These are phyloP conservation scores for Saguinus imperator DNA, from an alignment of 2,113 vertebrate species.

Conservation along the genomic window DNA sequence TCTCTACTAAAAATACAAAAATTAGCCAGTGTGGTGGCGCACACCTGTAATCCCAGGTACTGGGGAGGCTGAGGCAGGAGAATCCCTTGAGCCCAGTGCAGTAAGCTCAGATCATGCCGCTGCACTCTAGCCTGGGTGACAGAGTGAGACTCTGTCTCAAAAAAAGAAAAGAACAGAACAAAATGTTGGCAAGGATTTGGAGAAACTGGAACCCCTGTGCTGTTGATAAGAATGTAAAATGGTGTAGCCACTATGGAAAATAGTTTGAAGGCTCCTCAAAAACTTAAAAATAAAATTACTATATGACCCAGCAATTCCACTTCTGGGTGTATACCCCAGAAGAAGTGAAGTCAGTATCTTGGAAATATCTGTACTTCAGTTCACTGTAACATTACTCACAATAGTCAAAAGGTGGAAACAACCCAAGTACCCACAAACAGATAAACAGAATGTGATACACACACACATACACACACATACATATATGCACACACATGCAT, in stretches of 20 bases:
- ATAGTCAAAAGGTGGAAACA: neutral
- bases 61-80: too few relatives aligned
- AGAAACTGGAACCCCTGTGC: neutral
- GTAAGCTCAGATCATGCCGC: too few relatives aligned
- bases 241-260: neutral
- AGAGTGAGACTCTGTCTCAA: neutral
- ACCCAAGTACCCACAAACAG: rapidly evolving
- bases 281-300: neutral
- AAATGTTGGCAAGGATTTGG: neutral
- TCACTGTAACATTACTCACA: too few relatives aligned
- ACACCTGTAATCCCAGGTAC: too few relatives aligned
- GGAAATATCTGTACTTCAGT: neutral
- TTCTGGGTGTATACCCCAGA: neutral
- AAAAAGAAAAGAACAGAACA: neutral
- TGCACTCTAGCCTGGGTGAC: too few relatives aligned
- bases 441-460: neutral
- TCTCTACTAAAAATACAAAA: too few relatives aligned
- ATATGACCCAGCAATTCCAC: neutral
- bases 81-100: too few relatives aligned
- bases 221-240: neutral
- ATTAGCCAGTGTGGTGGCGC: too few relatives aligned
- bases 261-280: neutral
- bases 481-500: too few relatives aligned
- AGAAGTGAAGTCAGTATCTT: neutral
- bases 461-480: rapidly evolving